phyloP scores from a whole-genome alignment of 2,797 vertebrate genomes.

The Ataeniobius toweri region DNA sequence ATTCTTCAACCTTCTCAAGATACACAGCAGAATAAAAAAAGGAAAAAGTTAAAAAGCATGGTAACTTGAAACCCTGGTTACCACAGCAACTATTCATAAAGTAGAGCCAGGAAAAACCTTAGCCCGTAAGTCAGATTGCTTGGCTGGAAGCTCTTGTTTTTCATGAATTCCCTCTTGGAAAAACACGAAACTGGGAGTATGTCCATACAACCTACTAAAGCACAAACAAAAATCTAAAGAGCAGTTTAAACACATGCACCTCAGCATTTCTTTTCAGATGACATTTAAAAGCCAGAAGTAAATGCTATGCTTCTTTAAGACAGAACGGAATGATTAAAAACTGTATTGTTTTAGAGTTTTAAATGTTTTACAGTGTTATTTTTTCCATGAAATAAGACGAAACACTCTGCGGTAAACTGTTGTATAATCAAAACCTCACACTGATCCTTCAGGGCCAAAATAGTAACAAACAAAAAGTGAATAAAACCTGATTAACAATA shows the following conservation, averaged over 20 bases:
- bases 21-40: background rate
- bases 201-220: conserved; percentile 9
- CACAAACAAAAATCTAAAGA: conserved; percentile 4
- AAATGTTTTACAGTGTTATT: background rate
- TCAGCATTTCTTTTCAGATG: background rate
- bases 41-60: conserved; percentile 43
- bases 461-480: conserved; percentile 33
- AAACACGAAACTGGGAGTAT: conserved; percentile 47
- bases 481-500: conserved; percentile 14
- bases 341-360: background rate
- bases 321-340: background rate
- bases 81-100: conserved; percentile 60
- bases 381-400: background rate
- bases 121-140: conserved; percentile 43
- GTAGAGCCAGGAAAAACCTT: conserved; percentile 38
- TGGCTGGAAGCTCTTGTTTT: conserved; percentile 52
- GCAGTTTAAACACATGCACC: background rate
- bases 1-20: background rate
- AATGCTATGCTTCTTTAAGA: background rate
- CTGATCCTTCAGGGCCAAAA: conserved; percentile 26
- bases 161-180: conserved; percentile 48
- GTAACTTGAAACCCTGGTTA: conserved; percentile 56
- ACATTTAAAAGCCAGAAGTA: background rate
- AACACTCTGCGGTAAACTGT: conserved; percentile 3
- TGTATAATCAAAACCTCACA: conserved; percentile 19